A percentile compares a stretch with the other conserved stretches of the same genome.
phyloP scores from a whole-genome alignment of 2,888 invertebrate genomes.

The Epirrita christyi region DNA sequence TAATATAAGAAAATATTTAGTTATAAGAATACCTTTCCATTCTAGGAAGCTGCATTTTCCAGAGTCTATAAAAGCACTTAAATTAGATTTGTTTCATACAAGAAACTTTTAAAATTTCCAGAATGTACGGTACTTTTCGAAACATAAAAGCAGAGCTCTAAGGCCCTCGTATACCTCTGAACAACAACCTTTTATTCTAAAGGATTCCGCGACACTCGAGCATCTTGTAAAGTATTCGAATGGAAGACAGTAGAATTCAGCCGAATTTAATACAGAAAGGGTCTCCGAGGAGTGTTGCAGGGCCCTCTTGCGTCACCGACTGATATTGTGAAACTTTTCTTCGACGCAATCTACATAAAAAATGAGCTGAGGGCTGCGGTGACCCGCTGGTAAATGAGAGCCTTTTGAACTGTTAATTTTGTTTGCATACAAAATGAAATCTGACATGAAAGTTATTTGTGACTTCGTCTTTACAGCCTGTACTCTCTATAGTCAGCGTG shows the following conservation, averaged over 20 bases:
- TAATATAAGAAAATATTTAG: too few species aligned
- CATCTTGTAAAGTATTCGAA: slow-evolving; percentile 62
- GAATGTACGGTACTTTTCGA: slow-evolving; percentile 22
- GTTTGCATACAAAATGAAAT: slow-evolving; percentile 80
- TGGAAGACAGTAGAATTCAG: slow-evolving; percentile 64
- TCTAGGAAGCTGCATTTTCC: not conserved
- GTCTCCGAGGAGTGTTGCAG: slow-evolving; percentile 62
- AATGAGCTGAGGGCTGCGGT: slow-evolving; percentile 78
- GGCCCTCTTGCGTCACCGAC: slow-evolving; percentile 63
- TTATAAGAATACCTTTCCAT: too few species aligned
- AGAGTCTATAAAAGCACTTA: slow-evolving; percentile 4
- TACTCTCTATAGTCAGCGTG: slow-evolving; percentile 1
- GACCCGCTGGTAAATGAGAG: slow-evolving; percentile 80
- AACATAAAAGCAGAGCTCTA: slow-evolving; percentile 34
- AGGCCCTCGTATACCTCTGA: slow-evolving; percentile 33
- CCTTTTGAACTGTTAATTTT: slow-evolving; percentile 82
- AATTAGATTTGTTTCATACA: slow-evolving; percentile 11
- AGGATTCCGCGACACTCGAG: slow-evolving; percentile 48
- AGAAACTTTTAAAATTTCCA: slow-evolving; percentile 6
- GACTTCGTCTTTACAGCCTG: slow-evolving; percentile 55
- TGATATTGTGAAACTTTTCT: slow-evolving; percentile 83
- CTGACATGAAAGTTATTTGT: slow-evolving; percentile 74
- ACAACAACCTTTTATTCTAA: slow-evolving; percentile 41
- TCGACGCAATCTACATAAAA: slow-evolving; percentile 82
- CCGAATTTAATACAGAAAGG: slow-evolving; percentile 69